Evolutionary conservation across 53 echinoderm and acorn worm species (phyloP).

Genomic region (Holothuria leucospilota): DNA sequence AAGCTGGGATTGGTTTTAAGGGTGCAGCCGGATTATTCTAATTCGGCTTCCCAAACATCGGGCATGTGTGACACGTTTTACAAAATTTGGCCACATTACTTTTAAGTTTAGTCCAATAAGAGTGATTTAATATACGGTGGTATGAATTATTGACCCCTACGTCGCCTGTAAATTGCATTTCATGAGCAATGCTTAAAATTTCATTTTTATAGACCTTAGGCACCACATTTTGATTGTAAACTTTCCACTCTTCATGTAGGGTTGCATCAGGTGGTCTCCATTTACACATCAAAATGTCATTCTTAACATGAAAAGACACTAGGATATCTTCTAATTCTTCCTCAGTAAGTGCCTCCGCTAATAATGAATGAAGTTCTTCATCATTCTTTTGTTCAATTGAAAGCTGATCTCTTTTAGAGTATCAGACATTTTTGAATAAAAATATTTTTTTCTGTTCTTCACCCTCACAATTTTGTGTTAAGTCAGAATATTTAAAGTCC

Average conservation of each 20-base stretch:
- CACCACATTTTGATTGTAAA: constrained; percentile 54
- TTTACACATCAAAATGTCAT: constrained; percentile 62
- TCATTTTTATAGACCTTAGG: constrained; percentile 54
- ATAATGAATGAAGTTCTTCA: background rate
- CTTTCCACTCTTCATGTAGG: too few species aligned
- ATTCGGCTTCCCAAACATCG: constrained; percentile 69
- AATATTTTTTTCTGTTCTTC: too few species aligned
- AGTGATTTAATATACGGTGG: too few species aligned
- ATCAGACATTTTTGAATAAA: background rate
- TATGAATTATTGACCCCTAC: constrained; percentile 61
- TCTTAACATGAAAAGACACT: constrained; percentile 26
- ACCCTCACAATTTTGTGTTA: background rate
- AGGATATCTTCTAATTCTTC: constrained; percentile 15
- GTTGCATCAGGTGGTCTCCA: too few species aligned
- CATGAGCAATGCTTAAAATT: constrained; percentile 65
- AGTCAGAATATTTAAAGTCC: background rate
- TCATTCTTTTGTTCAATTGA: too few species aligned
- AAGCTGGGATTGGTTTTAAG: too few species aligned
- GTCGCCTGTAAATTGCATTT: constrained; percentile 61
- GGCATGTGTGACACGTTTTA: too few species aligned
- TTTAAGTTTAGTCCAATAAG: too few species aligned
- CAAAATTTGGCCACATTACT: too few species aligned
- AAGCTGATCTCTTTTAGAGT: background rate
- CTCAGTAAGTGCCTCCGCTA: background rate
- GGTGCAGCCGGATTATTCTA: too few species aligned